phyloP scores from a whole-genome alignment of 2,113 vertebrate genomes.

The Alligator sinensis region DNA sequence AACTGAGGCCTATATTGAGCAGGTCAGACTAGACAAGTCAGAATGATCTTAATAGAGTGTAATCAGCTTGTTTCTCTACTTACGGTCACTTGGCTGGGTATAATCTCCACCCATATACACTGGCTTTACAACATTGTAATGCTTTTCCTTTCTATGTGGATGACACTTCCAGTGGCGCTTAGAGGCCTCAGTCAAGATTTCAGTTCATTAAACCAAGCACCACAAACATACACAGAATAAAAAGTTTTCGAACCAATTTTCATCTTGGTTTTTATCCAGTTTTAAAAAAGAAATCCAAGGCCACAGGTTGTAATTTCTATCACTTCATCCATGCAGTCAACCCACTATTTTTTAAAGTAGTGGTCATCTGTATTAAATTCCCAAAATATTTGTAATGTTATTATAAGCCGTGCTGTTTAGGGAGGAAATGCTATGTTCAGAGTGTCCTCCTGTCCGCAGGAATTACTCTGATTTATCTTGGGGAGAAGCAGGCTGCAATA shows the following conservation, averaged over 20 bases:
- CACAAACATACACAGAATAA: not conserved
- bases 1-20: not conserved
- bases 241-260: not conserved
- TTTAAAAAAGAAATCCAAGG: not conserved
- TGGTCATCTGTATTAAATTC: not conserved
- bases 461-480: accelerated
- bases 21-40: not conserved
- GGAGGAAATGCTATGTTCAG: no score
- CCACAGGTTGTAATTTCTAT: not conserved
- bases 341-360: not conserved
- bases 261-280: not conserved
- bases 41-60: not conserved
- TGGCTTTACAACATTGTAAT: not conserved
- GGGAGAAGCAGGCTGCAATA: not conserved
- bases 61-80: not conserved
- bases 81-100: not conserved
- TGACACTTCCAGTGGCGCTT: not conserved
- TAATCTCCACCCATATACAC: not conserved
- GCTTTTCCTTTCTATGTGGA: not conserved
- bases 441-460: not conserved
- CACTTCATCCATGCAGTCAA: not conserved
- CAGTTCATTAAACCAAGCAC: not conserved
- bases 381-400: not conserved
- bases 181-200: not conserved
- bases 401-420: not conserved